Percentiles rank a stretch among this genome's conserved stretches.
These are phyloP conservation scores for Procavia capensis DNA, from an alignment of 2,113 vertebrate genomes.

Conservation along the genomic window DNA sequence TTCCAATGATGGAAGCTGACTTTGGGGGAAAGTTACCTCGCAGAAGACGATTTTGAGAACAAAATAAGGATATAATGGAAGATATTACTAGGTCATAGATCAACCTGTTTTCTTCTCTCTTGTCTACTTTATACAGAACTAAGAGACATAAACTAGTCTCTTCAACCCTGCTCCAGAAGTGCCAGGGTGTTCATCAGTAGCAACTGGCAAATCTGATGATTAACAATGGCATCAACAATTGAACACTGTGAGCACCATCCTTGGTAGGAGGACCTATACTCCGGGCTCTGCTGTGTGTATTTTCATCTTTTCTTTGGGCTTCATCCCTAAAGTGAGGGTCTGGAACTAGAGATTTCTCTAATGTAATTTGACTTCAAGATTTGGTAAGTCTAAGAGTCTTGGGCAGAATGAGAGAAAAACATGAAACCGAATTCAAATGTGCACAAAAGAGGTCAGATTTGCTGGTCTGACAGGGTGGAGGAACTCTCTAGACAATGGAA, in stretches of 20 bases:
- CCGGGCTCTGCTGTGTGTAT: not conserved
- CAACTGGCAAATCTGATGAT: not conserved
- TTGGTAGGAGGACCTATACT: no score
- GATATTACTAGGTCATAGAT: not conserved
- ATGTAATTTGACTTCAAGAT: not conserved
- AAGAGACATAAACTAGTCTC: not conserved
- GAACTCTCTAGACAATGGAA: no score
- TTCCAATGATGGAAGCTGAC: not conserved
- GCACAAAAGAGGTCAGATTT: no score
- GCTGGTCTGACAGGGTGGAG: no score
- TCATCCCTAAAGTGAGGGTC: not conserved
- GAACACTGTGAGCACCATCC: not conserved
- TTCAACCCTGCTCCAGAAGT: not conserved
- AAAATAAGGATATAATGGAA: not conserved
- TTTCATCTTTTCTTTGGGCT: not conserved
- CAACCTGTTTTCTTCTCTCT: not conserved
- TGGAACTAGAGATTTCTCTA: not conserved
- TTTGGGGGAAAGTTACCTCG: not conserved
- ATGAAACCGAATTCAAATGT: no score
- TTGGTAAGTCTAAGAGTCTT: no score
- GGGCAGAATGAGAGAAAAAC: no score
- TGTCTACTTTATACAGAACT: not conserved
- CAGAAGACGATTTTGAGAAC: not conserved
- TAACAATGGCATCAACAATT: not conserved
- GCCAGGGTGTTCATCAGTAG: not conserved